phyloP scores from a whole-genome alignment of 2,113 vertebrate genomes.

The Cacatua alba region DNA sequence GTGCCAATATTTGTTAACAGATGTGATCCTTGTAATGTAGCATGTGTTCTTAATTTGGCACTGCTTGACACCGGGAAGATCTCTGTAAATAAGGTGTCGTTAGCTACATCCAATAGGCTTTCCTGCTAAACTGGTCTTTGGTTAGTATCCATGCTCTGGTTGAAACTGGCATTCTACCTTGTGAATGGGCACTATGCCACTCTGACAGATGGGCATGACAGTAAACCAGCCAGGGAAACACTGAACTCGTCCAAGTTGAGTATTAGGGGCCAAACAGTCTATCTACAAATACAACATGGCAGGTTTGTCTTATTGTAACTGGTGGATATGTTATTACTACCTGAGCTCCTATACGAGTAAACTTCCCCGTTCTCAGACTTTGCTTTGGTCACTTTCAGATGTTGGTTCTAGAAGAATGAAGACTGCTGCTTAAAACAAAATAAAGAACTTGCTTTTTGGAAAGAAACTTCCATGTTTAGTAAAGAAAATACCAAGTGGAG shows the following conservation, averaged over 20 bases:
- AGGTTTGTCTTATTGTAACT: background rate
- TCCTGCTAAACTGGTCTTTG: slow-evolving; percentile 45
- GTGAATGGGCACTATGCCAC: slow-evolving; percentile 69
- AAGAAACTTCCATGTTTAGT: background rate
- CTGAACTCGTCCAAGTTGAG: slow-evolving; percentile 65
- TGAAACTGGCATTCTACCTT: slow-evolving; percentile 62
- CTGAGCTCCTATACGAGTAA: background rate
- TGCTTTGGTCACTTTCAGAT: background rate
- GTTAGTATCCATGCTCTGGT: slow-evolving; percentile 33
- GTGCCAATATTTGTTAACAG: slow-evolving; percentile 64
- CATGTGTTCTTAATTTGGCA: slow-evolving; percentile 71
- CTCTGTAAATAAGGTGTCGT: slow-evolving; percentile 67
- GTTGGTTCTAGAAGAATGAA: background rate
- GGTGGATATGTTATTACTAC: background rate
- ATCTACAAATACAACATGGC: slow-evolving; percentile 32
- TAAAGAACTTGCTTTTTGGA: background rate
- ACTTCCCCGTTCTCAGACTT: background rate
- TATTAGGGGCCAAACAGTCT: slow-evolving; percentile 50
- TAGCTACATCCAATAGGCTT: slow-evolving; percentile 46
- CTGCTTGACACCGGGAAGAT: slow-evolving; percentile 62
- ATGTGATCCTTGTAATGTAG: slow-evolving; percentile 53
- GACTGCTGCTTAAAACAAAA: background rate
- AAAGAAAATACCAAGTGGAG: background rate
- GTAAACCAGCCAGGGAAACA: slow-evolving; percentile 67
- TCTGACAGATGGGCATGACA: slow-evolving; percentile 74